These are phyloP conservation scores for Stenolophus ochropezus DNA, from an alignment of 2,888 invertebrate genomes.

Conservation along the genomic window DNA sequence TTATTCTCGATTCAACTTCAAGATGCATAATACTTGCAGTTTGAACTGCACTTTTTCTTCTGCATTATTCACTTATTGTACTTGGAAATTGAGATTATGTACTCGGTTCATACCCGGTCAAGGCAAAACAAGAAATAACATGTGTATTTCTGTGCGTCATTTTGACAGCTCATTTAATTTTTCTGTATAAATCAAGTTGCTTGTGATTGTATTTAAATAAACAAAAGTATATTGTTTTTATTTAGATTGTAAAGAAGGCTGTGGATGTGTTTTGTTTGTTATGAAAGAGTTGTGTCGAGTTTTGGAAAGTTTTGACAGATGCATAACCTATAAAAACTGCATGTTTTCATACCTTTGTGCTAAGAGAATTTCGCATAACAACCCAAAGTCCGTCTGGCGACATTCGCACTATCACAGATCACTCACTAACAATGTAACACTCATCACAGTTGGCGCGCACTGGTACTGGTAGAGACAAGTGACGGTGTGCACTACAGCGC, in stretches of 20 bases:
- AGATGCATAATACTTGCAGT: slow-evolving; percentile 2
- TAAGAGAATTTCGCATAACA: slow-evolving; percentile 57
- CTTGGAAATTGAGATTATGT: not conserved
- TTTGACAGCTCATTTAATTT: too few species aligned
- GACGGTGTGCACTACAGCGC: not conserved
- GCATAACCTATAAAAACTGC: not conserved
- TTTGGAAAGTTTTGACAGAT: not conserved
- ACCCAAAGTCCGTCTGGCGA: slow-evolving; percentile 57
- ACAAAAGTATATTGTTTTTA: too few species aligned
- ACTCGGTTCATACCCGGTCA: not conserved
- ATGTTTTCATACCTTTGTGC: slow-evolving; percentile 42
- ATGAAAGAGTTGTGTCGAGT: not conserved
- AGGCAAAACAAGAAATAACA: not conserved
- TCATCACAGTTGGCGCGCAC: slow-evolving; percentile 26
- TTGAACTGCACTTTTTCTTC: not conserved
- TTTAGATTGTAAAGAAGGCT: too few species aligned
- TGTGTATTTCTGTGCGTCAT: too few species aligned
- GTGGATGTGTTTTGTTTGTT: too few species aligned
- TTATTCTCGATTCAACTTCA: not conserved
- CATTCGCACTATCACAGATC: slow-evolving; percentile 44
- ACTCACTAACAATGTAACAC: slow-evolving; percentile 36
- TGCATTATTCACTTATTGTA: not conserved
- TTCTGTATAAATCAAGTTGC: too few species aligned
- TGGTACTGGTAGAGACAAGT: not conserved
- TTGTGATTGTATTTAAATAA: too few species aligned